Evolutionary conservation across 2,888 invertebrate genomes (phyloP).

Genomic region (Ditula angustiorana): DNA sequence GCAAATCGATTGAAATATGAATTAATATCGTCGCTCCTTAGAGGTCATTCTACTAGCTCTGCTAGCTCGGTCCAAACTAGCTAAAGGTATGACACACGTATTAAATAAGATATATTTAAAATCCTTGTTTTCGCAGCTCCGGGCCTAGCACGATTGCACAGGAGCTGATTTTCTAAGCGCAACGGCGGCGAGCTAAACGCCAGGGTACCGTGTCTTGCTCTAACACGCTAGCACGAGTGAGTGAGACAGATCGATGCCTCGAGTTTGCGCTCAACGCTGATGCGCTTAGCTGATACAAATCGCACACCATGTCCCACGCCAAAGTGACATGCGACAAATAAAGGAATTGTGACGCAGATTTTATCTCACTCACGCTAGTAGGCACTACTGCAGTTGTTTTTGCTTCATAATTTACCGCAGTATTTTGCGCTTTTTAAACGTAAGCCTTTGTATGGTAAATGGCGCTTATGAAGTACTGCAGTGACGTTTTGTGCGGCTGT

Average conservation of each 20-base stretch:
- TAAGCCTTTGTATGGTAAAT: background rate
- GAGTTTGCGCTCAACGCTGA: too few relatives aligned
- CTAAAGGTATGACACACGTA: too few relatives aligned
- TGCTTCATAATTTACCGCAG: background rate
- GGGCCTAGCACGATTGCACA: constrained; percentile 1
- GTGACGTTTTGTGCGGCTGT: background rate
- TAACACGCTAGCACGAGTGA: too few relatives aligned
- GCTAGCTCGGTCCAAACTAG: too few relatives aligned
- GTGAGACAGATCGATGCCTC: too few relatives aligned
- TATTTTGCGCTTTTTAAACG: background rate
- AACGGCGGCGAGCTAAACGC: too few relatives aligned
- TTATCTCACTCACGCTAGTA: constrained; percentile 6
- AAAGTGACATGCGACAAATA: constrained; percentile 24
- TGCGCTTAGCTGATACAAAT: constrained; percentile 25
- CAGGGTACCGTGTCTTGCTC: too few relatives aligned
- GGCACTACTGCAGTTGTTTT: constrained; percentile 24
- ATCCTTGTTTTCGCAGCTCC: background rate
- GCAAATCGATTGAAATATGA: too few relatives aligned
- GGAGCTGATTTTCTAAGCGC: too few relatives aligned
- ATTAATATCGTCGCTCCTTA: too few relatives aligned
- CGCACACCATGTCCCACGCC: constrained; percentile 7
- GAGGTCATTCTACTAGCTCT: too few relatives aligned
- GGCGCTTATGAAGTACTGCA: background rate
- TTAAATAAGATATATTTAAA: too few relatives aligned
- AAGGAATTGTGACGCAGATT: constrained; percentile 29